Base-by-base conservation (phyloP, 2,113 vertebrate genomes). In the Saccopteryx bilineata region DNA sequence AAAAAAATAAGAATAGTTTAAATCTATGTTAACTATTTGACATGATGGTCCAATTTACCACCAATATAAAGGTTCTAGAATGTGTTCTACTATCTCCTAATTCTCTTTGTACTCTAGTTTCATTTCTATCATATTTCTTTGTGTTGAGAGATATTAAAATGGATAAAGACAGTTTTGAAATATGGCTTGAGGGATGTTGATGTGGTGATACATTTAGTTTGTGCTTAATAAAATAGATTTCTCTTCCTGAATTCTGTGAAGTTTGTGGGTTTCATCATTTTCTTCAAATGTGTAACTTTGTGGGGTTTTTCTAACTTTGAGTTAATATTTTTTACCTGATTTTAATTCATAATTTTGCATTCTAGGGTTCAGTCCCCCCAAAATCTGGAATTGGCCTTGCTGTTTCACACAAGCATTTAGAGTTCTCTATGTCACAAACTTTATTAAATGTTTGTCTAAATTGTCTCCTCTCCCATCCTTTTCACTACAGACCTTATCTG, bases 251-350 rank as follows among this genome's bases (percentile, higher is more conserved):
- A 81, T 84, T 72, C 61, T 66, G 12, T 69, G 46, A 94, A 50
- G 23, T 81, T 90, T 76, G 17, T 50, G 31, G 23, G 24, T 74
- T 87, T 66, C 33, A 10, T 12, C 3, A 68, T 89, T 79, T 93
- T 76, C 28, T 90, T 33, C 75, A 83, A 92, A 83, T 76, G 54
- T 7, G n/a, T 92, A 83, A 76, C 10, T 33, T 65, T 28, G 39
- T 58, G 39, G 65, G 76, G 80, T 84, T 90, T 96, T 79, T 39
- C 23, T 71, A 56, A 80, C 71, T 95, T 83, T 58, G 92, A 82
- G 92, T 91, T 94, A 90, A 89, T 79, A 46, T 17, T 84, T 91
- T 52, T 8, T 66, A 33, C 9, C 21, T 84, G 52, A 90, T 81
- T 94, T 76, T 81, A 79, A 89, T 58, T 69, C 11, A 52, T 26